Evolutionary conservation across 2,888 invertebrate genomes (phyloP), one percentile per base, ranked within the genome.

Genomic region (Cheilosia grossa): DNA sequence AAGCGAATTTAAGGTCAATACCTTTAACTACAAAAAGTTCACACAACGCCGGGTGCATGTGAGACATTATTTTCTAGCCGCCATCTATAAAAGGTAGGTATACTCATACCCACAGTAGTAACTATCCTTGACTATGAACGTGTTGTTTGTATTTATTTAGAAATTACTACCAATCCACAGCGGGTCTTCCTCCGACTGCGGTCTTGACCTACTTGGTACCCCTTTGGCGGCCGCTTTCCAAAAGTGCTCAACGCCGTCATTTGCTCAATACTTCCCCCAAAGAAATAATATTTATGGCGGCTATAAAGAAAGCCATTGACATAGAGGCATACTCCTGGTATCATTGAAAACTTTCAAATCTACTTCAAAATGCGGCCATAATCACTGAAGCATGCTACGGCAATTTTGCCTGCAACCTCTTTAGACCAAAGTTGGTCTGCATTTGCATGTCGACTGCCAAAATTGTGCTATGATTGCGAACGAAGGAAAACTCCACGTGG

Each of bases 401-500:
- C 69, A 51, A 51, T 51, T 51, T 21, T 10, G 51, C 24, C 51
- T 51, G 51, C 24, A 51, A 51, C 13, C 24, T 21, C 24, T 51
- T 27, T 13, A 51, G 15, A 6, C 15, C 1, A 51, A 51, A 51
- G 51, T 51, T 51, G 51, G 51, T 24, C 24, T 10, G 21, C 51
- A 51, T 51, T 24, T 51, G 51, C 51, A 24, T 51, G 51, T 24
- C 51, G 51, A 51, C 24, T 51, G 51, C 51, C 51, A 51, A 51
- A 51, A 27, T 51, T 51, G 51, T 5, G 13, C 1, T 15, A 51
- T 51, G 51, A 24, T 24, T 24, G 27, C 51, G 21, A 51, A 27
- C 24, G 51, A 51, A 51, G 51, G n/a, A 24, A 15, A 51, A 51
- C 51, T 51, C 51, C 51, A 51, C 51, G 51, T 51, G 51, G 51